A percentile compares a stretch with the other conserved stretches of the same genome.
phyloP scores from a whole-genome alignment of 1,140 invertebrate species.

The Meloidogyne floridensis region DNA sequence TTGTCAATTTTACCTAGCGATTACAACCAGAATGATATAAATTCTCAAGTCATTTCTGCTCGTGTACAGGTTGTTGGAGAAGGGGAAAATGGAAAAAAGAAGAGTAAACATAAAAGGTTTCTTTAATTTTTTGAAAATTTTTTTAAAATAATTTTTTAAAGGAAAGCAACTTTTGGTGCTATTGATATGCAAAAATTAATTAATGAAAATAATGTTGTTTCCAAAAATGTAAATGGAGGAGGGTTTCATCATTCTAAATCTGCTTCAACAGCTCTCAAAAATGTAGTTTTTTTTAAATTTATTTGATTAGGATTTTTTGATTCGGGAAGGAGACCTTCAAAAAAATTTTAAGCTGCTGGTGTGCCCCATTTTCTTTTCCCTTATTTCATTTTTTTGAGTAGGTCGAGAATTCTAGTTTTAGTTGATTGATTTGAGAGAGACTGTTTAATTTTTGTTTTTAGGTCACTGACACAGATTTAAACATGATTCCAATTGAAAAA shows the following conservation, averaged over 20 bases:
- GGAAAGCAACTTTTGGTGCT: background rate
- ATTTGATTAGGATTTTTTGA: too few species aligned
- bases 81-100: background rate
- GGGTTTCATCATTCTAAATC: background rate
- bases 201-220: background rate
- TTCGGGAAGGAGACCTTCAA: too few species aligned
- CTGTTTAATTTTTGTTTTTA: background rate
- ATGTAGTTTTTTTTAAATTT: background rate
- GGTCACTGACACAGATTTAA: background rate
- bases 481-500: background rate
- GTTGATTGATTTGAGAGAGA: too few species aligned
- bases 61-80: background rate
- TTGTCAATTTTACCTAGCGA: conserved; percentile 39
- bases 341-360: too few species aligned
- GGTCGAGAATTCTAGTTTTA: too few species aligned
- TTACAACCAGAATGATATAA: conserved; percentile 7
- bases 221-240: background rate
- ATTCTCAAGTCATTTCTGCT: background rate
- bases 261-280: background rate
- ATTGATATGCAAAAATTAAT: background rate
- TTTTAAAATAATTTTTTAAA: background rate
- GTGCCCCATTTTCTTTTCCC: too few species aligned
- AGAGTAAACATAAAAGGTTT: background rate
- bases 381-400: too few species aligned
- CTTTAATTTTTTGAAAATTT: background rate